Percentiles rank a stretch among this genome's conserved stretches.
Evolutionary conservation across 2,113 vertebrate genomes (phyloP).

Genomic region (Eptesicus fuscus): DNA sequence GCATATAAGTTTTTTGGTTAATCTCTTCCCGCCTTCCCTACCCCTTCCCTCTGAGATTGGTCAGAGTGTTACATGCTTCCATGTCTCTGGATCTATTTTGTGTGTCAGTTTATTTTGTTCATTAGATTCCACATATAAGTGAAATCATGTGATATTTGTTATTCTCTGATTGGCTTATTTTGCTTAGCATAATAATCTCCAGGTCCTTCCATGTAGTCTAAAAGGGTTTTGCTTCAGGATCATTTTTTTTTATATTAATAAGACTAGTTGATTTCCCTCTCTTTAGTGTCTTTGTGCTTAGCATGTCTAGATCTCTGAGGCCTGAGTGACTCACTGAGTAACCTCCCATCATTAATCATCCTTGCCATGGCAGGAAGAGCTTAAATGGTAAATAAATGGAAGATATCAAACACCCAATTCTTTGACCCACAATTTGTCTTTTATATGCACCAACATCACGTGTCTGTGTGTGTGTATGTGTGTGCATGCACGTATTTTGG

Average conservation of each 20-base stretch:
- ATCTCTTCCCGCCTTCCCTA: too few relatives aligned
- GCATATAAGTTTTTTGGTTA: too few relatives aligned
- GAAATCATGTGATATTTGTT: too few relatives aligned
- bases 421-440: background rate
- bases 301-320: background rate
- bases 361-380: background rate
- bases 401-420: background rate
- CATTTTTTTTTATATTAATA: background rate
- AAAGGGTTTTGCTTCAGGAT: background rate
- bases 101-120: too few relatives aligned
- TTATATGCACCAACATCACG: background rate
- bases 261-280: background rate
- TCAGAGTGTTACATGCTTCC: too few relatives aligned
- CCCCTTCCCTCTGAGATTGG: too few relatives aligned
- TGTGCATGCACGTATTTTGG: background rate
- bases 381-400: background rate
- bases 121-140: too few relatives aligned
- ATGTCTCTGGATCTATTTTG: too few relatives aligned
- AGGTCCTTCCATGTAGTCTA: too few relatives aligned
- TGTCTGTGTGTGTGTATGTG: rapidly evolving
- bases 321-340: background rate
- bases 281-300: background rate
- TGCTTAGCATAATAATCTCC: too few relatives aligned
- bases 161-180: too few relatives aligned
- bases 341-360: background rate